Conservation (phyloP, 2,888 invertebrate genomes). For the Oeneis ivallda region DNA sequence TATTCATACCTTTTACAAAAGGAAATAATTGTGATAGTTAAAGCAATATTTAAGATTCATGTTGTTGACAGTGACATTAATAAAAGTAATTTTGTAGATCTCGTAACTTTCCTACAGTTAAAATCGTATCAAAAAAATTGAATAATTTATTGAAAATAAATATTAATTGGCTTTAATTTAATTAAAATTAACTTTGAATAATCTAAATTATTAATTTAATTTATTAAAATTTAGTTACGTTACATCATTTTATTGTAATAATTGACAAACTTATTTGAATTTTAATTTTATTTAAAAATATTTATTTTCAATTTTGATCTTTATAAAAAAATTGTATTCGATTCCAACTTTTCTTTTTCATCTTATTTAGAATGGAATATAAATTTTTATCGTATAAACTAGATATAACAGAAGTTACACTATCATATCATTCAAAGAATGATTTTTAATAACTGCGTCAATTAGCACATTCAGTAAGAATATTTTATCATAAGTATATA, state of each 20-base stretch:
- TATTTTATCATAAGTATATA: neutral
- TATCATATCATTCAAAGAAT: conserved; percentile 6
- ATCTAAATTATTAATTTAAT: conserved; percentile 3
- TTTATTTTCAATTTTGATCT: too few species aligned
- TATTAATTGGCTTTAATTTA: neutral
- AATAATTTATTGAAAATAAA: too few species aligned
- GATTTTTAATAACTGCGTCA: neutral
- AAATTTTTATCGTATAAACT: too few species aligned
- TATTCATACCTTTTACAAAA: conserved; percentile 1
- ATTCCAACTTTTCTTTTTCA: too few species aligned
- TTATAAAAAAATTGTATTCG: too few species aligned
- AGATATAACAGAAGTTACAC: neutral
- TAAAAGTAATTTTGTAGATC: neutral
- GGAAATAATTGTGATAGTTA: neutral
- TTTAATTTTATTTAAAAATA: too few species aligned
- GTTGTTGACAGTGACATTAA: neutral
- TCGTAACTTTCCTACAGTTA: neutral
- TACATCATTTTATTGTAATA: neutral
- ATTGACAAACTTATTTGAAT: too few species aligned
- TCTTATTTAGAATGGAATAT: too few species aligned
- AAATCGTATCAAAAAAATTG: too few species aligned
- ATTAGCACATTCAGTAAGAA: neutral
- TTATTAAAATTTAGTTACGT: neutral
- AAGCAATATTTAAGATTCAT: neutral
- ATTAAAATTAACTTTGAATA: neutral